Conservation (phyloP, 2,113 vertebrate species). For the Haemorhous mexicanus region DNA sequence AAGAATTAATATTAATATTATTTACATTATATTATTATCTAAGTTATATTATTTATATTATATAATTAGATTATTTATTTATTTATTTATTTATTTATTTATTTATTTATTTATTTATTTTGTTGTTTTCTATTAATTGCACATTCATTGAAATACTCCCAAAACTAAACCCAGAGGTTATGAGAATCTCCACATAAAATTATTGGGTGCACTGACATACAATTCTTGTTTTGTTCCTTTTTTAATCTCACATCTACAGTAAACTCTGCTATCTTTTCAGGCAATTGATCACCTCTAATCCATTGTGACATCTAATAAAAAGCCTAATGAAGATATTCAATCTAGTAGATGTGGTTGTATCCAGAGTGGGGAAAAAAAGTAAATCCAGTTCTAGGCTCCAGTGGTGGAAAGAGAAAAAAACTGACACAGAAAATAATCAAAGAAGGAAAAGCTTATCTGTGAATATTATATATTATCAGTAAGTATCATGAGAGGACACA, state of each 20-base stretch:
- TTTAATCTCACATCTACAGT: not conserved
- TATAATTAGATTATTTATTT: not conserved
- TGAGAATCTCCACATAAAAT: not conserved
- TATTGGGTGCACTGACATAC: fast-evolving
- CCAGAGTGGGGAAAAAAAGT: fast-evolving
- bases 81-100: not conserved
- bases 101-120: not conserved
- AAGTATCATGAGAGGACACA: not conserved
- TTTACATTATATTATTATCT: not conserved
- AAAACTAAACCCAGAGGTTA: not conserved
- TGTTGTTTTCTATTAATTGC: not conserved
- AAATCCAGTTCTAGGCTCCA: not conserved
- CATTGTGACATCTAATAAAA: not conserved
- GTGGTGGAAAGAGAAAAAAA: not conserved
- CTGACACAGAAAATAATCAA: not conserved
- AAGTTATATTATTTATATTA: not conserved
- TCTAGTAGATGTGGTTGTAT: not conserved
- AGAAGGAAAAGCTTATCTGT: not conserved
- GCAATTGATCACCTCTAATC: not conserved
- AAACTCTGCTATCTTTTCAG: not conserved
- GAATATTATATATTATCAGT: not conserved
- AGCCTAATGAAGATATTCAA: not conserved
- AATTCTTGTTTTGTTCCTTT: not conserved
- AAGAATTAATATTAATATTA: not conserved
- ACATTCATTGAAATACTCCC: not conserved